Percentiles rank a stretch among this genome's conserved stretches.
Evolutionary conservation across 2,113 vertebrate species (phyloP).

Genomic region (Lota lota): DNA sequence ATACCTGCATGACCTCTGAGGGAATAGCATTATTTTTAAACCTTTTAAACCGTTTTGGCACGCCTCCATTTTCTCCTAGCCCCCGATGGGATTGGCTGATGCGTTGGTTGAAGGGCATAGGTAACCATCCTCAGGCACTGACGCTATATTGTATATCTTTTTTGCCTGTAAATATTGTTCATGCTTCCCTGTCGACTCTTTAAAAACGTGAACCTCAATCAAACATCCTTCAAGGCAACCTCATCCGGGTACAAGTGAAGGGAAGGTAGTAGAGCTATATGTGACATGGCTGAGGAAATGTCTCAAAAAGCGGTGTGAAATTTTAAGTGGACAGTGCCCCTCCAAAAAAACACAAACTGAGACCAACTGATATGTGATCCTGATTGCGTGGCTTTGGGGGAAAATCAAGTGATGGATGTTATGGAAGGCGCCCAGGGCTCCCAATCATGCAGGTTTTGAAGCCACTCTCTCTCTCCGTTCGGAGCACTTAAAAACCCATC

Average conservation of each 20-base stretch:
- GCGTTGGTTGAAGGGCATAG: too few species aligned
- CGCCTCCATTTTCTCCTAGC: conserved; percentile 21
- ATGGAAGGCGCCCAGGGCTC: conserved; percentile 36
- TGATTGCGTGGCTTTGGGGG: conserved; percentile 14
- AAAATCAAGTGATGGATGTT: conserved; percentile 16
- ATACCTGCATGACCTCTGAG: conserved; percentile 16
- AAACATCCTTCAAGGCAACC: conserved; percentile 13
- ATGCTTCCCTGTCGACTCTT: too few species aligned
- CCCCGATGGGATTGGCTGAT: too few species aligned
- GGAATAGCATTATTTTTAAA: conserved; percentile 15
- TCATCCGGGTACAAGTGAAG: conserved; percentile 14
- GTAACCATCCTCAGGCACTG: too few species aligned
- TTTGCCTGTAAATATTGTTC: too few species aligned
- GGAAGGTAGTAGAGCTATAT: neutral
- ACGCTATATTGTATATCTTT: too few species aligned
- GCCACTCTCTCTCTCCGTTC: conserved; percentile 12
- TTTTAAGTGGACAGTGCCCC: neutral
- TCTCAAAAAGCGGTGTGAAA: neutral
- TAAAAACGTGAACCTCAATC: neutral
- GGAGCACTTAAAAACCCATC: conserved; percentile 60
- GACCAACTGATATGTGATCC: conserved; percentile 41
- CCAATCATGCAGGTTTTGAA: conserved; percentile 63
- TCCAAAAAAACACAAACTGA: conserved; percentile 17
- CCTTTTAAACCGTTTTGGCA: conserved; percentile 40
- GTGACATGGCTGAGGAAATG: neutral